Base-by-base conservation (phyloP, 2,797 vertebrate species). In the Caiman crocodilus region DNA sequence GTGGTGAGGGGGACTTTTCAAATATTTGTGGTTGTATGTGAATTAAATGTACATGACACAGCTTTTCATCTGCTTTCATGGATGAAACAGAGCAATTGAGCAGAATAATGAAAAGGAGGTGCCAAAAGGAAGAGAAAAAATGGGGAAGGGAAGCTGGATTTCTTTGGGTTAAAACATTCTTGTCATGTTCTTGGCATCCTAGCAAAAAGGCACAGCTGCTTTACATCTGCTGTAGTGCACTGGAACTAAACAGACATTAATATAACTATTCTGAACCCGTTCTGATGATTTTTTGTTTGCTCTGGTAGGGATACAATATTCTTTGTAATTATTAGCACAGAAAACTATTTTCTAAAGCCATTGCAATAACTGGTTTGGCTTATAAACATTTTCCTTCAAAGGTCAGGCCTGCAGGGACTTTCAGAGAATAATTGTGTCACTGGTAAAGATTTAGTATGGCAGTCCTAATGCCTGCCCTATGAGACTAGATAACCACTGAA, bases 81-180 rank as follows among this genome's bases (percentile, higher is more conserved):
- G 91, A 91, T 94, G 88, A 94, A 95, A 96, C 28, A 91, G 87
- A 95, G 95, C 94, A 94, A 94, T 87, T 82, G 90, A 96, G 91
- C 87, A 88, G 79, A 88, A 92, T 94, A 97, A 95, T 93, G 93
- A 95, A 77, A 95, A 93, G 87, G 87, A 3, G 1, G 87, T 91
- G 93, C 92, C 95, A 94, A 94, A 87, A 95, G 96, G 96, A 96
- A 96, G 89, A 50, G 96, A 83, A 79, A 88, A 92, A 23, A 83
- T 13, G 59, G 92, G 90, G 91, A 18, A 91, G 94, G 90, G 85
- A 96, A 93, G 87, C 82, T 77, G 88, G 59, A 64, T 78, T 94
- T 84, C 67, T 94, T 85, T 87, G 81, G n/a, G 65, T 82, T 84
- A 88, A 96, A 85, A 85, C 88, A 91, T 95, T 93, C 93, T 82